phyloP scores from a whole-genome alignment of 2,797 vertebrate genomes.

The Sebastes umbrosus region DNA sequence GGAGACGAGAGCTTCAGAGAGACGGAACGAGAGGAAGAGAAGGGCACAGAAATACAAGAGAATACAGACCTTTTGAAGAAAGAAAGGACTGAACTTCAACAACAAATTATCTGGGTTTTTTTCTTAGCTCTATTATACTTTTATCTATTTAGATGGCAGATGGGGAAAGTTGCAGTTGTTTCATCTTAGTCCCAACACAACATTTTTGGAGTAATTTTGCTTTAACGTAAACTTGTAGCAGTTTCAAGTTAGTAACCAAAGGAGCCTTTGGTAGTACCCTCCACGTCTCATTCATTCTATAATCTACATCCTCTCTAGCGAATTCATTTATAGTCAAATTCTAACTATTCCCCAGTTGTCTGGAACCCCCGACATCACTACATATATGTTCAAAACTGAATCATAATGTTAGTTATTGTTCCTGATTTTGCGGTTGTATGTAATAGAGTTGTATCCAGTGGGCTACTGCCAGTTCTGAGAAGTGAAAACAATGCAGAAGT shows the following conservation, averaged over 20 bases:
- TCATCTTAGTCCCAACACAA: background rate
- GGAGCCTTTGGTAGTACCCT: background rate
- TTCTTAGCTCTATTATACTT: background rate
- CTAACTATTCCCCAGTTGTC: background rate
- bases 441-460: too few relatives aligned
- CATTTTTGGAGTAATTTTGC: background rate
- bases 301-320: background rate
- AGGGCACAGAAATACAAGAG: slow-evolving; percentile 3
- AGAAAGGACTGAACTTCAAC: background rate
- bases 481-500: too few relatives aligned
- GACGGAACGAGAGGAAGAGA: slow-evolving; percentile 4
- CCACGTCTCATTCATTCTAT: slow-evolving; percentile 7
- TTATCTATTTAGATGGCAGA: background rate
- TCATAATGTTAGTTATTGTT: background rate
- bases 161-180: background rate
- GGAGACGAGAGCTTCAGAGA: slow-evolving; percentile 6
- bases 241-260: background rate
- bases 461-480: too few relatives aligned
- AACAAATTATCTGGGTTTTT: background rate
- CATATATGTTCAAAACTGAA: background rate
- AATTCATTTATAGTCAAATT: background rate
- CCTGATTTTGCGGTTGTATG: background rate
- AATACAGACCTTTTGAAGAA: background rate
- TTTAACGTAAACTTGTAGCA: background rate
- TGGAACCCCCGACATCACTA: background rate